Base-by-base conservation (phyloP, 2,113 vertebrate species). In the Petroica traversi region DNA sequence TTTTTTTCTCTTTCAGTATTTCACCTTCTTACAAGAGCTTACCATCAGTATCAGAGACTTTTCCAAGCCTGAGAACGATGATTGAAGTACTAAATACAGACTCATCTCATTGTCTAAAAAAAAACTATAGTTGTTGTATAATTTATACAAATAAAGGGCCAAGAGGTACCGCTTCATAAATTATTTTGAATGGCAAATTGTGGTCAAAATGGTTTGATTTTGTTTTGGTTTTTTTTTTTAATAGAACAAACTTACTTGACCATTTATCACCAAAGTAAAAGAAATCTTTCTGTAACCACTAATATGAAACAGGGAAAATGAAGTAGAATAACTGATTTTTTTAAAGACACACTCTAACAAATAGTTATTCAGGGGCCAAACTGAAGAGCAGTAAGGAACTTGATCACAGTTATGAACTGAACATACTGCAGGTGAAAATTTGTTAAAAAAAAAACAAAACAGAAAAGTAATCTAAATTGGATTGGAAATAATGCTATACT, bases 11-110 rank as follows among this genome's bases (percentile, higher is more conserved):
- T 97, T 97, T 33, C 96, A 99, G 99, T 96, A 98, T 99, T 95
- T 99, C 99, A 28, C 95, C 98, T 77, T 99, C 99, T 95, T 99
- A 99, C 96, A 99, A 99, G 97, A 99, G 97, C 84, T 98, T 99
- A 64, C 99, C 99, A 0, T 98, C 99, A 2, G 99, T 99, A 77
- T 98, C 99, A 4, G 99, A 99, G 98, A 98, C 98, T 28, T 99
- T 99, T 96, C 98, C 99, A 45, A 99, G 99, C 1, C 95, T 98
- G 88, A 98, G 99, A 97, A 99, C 98, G 0, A 99, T 99, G 99
- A 99, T 99, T 22, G 99, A 99, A 98, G 99, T 98, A 92, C 98
- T 99, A 83, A 99, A 99, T 97, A 99, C 99, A 49, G 99, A 99
- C 94, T 98, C 99, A 4, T 98, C 98, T n/a, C 98, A 98, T 76